These are phyloP conservation scores for Eucera pruinosa DNA, from an alignment of 2,888 invertebrate species.

Conservation along the genomic window DNA sequence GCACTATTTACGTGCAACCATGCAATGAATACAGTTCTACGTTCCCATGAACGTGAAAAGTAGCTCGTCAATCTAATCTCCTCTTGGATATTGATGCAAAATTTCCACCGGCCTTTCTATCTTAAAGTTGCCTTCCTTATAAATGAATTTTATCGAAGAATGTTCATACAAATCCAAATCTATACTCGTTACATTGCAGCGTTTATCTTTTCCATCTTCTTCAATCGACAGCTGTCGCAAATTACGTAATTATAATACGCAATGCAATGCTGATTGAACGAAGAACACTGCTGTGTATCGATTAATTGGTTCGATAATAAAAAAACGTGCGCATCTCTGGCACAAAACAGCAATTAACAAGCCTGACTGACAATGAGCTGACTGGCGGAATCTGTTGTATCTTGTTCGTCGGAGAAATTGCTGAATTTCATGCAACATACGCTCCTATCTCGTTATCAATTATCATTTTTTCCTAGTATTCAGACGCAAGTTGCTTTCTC, in stretches of 20 bases:
- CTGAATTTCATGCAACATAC: not conserved
- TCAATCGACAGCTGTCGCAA: not conserved
- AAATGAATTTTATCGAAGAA: too few relatives aligned
- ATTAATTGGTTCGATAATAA: not conserved
- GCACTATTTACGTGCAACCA: constrained; percentile 15
- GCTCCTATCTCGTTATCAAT: constrained; percentile 4
- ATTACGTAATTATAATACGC: constrained; percentile 3
- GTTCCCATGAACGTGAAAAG: constrained; percentile 1
- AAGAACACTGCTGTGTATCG: too few relatives aligned
- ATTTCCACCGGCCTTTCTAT: not conserved
- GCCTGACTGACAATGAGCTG: not conserved
- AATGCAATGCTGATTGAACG: not conserved
- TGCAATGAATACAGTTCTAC: not conserved
- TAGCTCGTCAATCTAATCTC: constrained; percentile 21
- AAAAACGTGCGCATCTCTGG: not conserved
- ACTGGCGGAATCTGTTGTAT: not conserved
- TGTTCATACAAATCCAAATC: too few relatives aligned
- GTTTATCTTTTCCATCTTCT: not conserved
- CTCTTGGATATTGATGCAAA: constrained; percentile 2
- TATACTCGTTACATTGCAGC: too few relatives aligned
- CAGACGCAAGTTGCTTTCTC: not conserved
- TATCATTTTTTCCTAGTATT: not conserved
- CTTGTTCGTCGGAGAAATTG: not conserved
- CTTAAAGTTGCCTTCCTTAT: not conserved
- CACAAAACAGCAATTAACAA: constrained; percentile 1